Evolutionary conservation across 2,888 invertebrate genomes (phyloP), one percentile per base, ranked within the genome.

Genomic region (Nemoura dubitans): DNA sequence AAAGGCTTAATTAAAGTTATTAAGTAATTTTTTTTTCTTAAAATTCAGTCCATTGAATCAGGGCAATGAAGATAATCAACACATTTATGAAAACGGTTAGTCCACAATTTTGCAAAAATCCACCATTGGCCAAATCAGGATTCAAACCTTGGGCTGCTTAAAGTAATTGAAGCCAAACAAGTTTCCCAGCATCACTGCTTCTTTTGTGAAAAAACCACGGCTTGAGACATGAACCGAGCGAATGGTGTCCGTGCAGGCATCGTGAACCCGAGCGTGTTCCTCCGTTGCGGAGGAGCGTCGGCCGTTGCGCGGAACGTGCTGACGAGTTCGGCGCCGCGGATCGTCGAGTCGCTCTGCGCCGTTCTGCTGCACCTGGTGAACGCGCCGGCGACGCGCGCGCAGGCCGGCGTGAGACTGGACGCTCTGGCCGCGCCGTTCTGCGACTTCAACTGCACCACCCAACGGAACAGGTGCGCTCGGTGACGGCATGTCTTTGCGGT

Each of bases 371-470:
- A 96, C 91, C 93, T 98, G 86, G 93, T 98, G 83, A 97, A 98
- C 91, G 95, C 95, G 91, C 98, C 98, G 0, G 93, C 94, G 77
- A 96, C 97, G 0, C 93, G 98, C 86, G 93, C 93, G 89, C 93
- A 94, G 86, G 96, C 96, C 21, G 94, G 94, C 59, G 94, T 98
- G 36, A 96, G 98, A 91, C 93, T 98, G 87, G 94, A 97, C 91
- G 96, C 96, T 91, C 94, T 99, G 84, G 95, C 97, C 87, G 97
- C 98, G 25, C 98, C 98, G 0, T 98, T 98, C 91, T 98, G 98
- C 90, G 98, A 98, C 92, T 96, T 97, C 90, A 97, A 97, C 91
- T 96, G 95, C 89, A 25, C 25, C 42, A 94, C 94, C 90, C 95
- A 95, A 90, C 94, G 94, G 89, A 95, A 94, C 91, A 95, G 95